A percentile compares a stretch with the other conserved stretches of the same genome.
Conservation (phyloP, 2,888 invertebrate genomes). For the Theretra japonica region DNA sequence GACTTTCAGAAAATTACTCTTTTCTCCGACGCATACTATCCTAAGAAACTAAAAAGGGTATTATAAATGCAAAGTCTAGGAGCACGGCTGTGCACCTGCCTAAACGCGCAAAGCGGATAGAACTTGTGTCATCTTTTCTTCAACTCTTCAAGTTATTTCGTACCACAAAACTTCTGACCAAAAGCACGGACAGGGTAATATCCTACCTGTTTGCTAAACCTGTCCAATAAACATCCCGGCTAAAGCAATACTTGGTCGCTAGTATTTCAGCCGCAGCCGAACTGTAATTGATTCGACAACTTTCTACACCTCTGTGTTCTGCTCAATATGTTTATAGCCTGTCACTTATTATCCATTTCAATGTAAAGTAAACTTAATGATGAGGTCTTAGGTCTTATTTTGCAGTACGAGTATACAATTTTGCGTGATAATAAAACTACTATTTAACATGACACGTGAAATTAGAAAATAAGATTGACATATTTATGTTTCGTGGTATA, state of each 20-base stretch:
- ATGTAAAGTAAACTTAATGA: background rate
- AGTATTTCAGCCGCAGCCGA: slow-evolving; percentile 1
- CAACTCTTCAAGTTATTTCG: too few species aligned
- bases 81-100: too few species aligned
- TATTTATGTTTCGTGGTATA: background rate
- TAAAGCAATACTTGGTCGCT: background rate
- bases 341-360: background rate
- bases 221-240: background rate
- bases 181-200: too few species aligned
- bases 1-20: too few species aligned
- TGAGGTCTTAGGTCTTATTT: background rate
- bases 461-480: slow-evolving; percentile 5
- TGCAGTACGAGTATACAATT: background rate
- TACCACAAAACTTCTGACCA: too few species aligned
- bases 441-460: background rate
- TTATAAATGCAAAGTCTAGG: too few species aligned
- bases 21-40: too few species aligned
- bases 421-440: background rate
- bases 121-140: too few species aligned
- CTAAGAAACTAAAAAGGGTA: too few species aligned
- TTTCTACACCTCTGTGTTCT: slow-evolving; percentile 1
- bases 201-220: too few species aligned
- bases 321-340: background rate
- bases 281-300: slow-evolving; percentile 15
- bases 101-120: too few species aligned